A percentile compares a stretch with the other conserved stretches of the same genome.
Conservation (phyloP, 2,797 vertebrate genomes). For the Clarias fuscus region DNA sequence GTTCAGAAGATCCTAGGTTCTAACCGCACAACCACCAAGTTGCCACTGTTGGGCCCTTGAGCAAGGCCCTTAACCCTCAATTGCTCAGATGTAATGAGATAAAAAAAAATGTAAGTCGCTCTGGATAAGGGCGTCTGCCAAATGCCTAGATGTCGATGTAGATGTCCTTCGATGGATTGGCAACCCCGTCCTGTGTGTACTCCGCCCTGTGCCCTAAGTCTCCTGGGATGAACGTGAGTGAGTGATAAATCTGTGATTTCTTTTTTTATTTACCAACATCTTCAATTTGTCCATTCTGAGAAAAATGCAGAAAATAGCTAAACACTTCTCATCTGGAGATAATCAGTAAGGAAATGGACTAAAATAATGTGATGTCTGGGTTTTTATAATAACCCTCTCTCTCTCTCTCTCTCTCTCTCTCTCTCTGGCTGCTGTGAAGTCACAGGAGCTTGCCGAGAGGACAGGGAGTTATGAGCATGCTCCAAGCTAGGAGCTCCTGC, state of each 20-base stretch:
- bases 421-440: slow-evolving; percentile 5
- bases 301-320: background rate
- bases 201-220: too few species aligned
- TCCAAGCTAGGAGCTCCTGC: background rate
- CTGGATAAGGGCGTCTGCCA: too few species aligned
- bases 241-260: background rate
- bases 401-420: background rate
- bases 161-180: too few species aligned
- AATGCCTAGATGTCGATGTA: too few species aligned
- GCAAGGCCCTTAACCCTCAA: too few species aligned
- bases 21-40: too few species aligned
- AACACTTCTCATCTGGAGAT: slow-evolving; percentile 5
- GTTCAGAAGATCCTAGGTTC: too few species aligned
- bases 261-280: slow-evolving; percentile 10
- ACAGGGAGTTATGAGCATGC: slow-evolving; percentile 13
- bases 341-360: slow-evolving; percentile 28
- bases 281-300: background rate
- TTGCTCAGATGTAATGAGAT: too few species aligned
- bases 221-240: background rate
- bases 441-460: slow-evolving; percentile 10
- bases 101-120: too few species aligned
- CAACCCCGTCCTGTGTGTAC: too few species aligned
- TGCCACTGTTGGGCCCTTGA: too few species aligned
- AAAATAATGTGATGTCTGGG: slow-evolving; percentile 27
- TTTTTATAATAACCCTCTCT: slow-evolving; percentile 2